phyloP scores from a whole-genome alignment of 2,888 invertebrate species.

The Euclidia mi region DNA sequence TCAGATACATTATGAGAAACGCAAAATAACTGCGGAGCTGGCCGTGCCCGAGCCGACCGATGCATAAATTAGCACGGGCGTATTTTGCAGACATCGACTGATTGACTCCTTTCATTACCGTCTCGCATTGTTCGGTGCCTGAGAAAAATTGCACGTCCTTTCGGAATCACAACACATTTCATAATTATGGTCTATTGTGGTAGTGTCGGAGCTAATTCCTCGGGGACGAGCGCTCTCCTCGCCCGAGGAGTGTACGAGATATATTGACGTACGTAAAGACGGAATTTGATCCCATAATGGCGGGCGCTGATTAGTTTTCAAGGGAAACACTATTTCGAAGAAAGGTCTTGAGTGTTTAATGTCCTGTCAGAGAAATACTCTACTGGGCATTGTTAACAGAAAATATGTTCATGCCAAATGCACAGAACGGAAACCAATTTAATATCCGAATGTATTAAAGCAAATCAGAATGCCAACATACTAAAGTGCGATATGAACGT shows the following conservation, averaged over 20 bases:
- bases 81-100: conserved; percentile 84
- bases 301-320: conserved; percentile 84
- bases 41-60: conserved; percentile 57
- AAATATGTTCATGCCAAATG: conserved; percentile 32
- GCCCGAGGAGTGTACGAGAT: conserved; percentile 73
- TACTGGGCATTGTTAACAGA: conserved; percentile 57
- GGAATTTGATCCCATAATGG: conserved; percentile 75
- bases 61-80: conserved; percentile 84
- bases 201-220: conserved; percentile 83
- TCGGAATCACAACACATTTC: conserved; percentile 88
- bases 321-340: conserved; percentile 82
- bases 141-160: conserved; percentile 86
- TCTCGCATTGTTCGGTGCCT: conserved; percentile 82
- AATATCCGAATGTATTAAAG: conserved; percentile 45
- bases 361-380: conserved; percentile 64
- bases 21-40: conserved; percentile 56
- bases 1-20: conserved; percentile 62
- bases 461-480: conserved; percentile 25
- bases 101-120: conserved; percentile 90
- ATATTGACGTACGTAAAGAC: conserved; percentile 77
- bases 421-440: conserved; percentile 47
- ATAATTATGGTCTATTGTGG: conserved; percentile 90
- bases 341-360: conserved; percentile 75
- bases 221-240: conserved; percentile 74
- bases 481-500: conserved; percentile 29